phyloP scores from a whole-genome alignment of 2,888 invertebrate species.

The Troides aeacus region DNA sequence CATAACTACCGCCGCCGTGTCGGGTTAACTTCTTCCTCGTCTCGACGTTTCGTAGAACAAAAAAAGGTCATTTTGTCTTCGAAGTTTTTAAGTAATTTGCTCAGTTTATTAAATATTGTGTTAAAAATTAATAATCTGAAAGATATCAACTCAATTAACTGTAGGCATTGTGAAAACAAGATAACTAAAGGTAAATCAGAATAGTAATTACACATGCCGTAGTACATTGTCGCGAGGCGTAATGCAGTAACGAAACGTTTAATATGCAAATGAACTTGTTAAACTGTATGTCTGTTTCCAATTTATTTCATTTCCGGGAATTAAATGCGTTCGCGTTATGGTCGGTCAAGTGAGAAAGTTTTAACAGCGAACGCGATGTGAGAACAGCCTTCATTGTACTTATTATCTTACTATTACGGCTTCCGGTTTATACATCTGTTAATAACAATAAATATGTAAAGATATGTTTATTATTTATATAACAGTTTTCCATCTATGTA shows the following conservation, averaged over 20 bases:
- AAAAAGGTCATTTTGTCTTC: too few species aligned
- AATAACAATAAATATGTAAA: background rate
- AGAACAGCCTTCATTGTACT: constrained; percentile 9
- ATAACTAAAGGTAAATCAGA: constrained; percentile 1
- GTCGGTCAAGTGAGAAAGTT: constrained; percentile 29
- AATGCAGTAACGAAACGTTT: constrained; percentile 5
- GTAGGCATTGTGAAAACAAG: background rate
- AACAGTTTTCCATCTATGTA: too few species aligned
- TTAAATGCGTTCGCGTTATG: constrained; percentile 18
- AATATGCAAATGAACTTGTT: constrained; percentile 25
- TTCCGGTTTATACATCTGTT: background rate
- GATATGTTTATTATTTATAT: too few species aligned
- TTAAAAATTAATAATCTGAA: background rate
- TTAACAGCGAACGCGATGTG: constrained; percentile 10
- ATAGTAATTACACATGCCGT: background rate
- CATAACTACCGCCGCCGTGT: too few species aligned
- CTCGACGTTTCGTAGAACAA: too few species aligned
- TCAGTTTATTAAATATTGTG: background rate
- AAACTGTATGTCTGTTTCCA: constrained; percentile 22
- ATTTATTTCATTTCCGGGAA: constrained; percentile 28
- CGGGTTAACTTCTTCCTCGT: too few species aligned
- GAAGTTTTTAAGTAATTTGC: too few species aligned
- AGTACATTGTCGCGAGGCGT: background rate
- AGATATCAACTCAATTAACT: background rate
- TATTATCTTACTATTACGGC: background rate